Base-by-base conservation (phyloP, 2,888 invertebrate species). In the Dolichopus griseipennis region DNA sequence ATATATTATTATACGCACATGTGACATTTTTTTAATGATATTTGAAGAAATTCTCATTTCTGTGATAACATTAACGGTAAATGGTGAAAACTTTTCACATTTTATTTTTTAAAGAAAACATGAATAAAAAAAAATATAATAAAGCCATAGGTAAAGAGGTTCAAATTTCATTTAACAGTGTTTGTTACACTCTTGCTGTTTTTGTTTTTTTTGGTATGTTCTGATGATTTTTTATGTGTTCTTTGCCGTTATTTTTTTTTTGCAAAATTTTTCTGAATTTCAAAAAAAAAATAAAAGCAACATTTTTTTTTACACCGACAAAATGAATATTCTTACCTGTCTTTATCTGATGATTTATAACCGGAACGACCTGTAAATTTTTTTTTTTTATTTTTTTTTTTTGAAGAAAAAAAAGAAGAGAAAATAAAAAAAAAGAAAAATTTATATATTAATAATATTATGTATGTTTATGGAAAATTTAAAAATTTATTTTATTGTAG, bases 281-380 rank as follows among this genome's bases (percentile, higher is more conserved):
- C 8, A 37, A 12, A 37, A 27, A 37, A 27, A 27, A 27, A 4
- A 27, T 27, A 27, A n/a, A 27, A 27, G 27, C n/a, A n/a, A 27
- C 18, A 18, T 52, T 52, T 52, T 52, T 52, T n/a, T 52, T 15
- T 18, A 3, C 41, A 12, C 15, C 41, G 8, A 41, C 1, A 41
- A 64, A 34, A 34, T 64, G 27, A n/a, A 18, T 34, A n/a, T 64
- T 64, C 88, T 88, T 83, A 92, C 91, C 90, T 90, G 84, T 91
- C 90, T 82, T 91, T 85, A 82, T 91, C 91, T 77, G 90, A 87
- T 82, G 91, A 90, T 84, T 90, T 90, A 84, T 90, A 91, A 81
- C 90, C 90, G 74, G 90, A 90, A 84, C 89, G 88, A 79, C 90
- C 91, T 91, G 87, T 71, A 85, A 85, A 61, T 43, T 63, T 41